Evolutionary conservation across 2,113 vertebrate species (phyloP).

Genomic region (Cricetomys ansorgei): DNA sequence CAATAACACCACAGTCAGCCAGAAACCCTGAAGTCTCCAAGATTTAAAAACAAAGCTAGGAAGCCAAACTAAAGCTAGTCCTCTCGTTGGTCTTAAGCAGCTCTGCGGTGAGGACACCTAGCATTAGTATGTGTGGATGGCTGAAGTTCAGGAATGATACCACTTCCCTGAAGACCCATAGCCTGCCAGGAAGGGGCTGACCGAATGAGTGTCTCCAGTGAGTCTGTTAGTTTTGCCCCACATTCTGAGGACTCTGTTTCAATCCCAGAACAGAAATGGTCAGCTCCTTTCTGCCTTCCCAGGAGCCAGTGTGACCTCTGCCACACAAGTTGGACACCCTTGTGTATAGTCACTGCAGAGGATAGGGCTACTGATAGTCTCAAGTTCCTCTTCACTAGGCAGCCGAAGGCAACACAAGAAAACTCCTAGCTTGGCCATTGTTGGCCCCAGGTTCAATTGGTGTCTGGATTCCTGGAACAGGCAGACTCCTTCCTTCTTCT

Average conservation of each 20-base stretch:
- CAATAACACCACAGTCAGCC: neutral
- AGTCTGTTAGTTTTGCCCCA: neutral
- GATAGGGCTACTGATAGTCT: neutral
- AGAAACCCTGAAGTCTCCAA: neutral
- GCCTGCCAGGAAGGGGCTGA: neutral
- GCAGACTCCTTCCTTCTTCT: neutral
- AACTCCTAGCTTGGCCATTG: neutral
- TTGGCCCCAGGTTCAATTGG: neutral
- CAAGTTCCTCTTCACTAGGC: neutral
- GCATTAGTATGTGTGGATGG: neutral
- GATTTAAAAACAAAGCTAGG: neutral
- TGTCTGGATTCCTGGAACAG: neutral
- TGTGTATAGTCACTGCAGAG: neutral
- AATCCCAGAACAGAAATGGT: neutral
- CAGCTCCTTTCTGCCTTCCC: neutral
- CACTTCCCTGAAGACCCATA: fast-evolving
- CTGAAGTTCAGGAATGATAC: neutral
- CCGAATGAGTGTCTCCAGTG: neutral
- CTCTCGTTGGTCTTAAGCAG: neutral
- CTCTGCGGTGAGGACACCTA: neutral
- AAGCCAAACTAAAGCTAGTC: neutral
- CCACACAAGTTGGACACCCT: neutral
- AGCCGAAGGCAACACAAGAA: neutral
- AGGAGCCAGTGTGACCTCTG: neutral
- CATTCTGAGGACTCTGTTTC: neutral